Evolutionary conservation across 2,797 vertebrate genomes (phyloP).

Genomic region (Odontamblyopus lacepedii): DNA sequence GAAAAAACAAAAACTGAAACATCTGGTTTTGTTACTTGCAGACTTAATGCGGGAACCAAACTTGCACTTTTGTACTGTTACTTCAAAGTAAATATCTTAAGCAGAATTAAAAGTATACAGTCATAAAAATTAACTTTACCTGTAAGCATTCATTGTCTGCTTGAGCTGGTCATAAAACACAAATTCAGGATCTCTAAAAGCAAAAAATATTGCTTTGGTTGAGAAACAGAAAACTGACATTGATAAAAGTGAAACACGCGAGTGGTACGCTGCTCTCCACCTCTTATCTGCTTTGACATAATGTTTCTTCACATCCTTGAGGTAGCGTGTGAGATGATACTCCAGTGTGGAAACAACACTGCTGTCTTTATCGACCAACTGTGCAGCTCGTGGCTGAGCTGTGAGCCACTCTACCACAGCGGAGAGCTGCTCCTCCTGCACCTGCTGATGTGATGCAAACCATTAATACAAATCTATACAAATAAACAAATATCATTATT

Average conservation of each 20-base stretch:
- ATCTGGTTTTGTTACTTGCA: background rate
- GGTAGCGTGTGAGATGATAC: constrained; percentile 89
- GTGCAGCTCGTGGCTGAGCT: constrained; percentile 91
- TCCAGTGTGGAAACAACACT: constrained; percentile 91
- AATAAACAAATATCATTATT: background rate
- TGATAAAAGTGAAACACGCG: background rate
- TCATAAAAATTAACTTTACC: constrained; percentile 71
- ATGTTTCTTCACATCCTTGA: constrained; percentile 95
- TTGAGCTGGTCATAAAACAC: constrained; percentile 99
- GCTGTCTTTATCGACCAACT: constrained; percentile 95
- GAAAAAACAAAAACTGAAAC: background rate
- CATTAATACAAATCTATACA: background rate
- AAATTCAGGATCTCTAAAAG: constrained; percentile 92
- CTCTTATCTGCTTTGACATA: constrained; percentile 95
- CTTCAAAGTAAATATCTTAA: background rate
- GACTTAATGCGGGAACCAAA: too few species aligned
- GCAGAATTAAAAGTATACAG: background rate
- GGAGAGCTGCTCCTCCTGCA: constrained; percentile 93
- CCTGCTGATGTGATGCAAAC: constrained; percentile 74
- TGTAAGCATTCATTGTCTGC: constrained; percentile 98
- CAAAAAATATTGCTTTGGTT: background rate
- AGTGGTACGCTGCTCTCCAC: constrained; percentile 35
- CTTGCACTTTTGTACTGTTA: too few species aligned
- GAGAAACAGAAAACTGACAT: background rate
- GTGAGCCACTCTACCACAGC: constrained; percentile 96